Evolutionary conservation across 2,113 vertebrate genomes (phyloP).

Genomic region (Pampusana beccarii): DNA sequence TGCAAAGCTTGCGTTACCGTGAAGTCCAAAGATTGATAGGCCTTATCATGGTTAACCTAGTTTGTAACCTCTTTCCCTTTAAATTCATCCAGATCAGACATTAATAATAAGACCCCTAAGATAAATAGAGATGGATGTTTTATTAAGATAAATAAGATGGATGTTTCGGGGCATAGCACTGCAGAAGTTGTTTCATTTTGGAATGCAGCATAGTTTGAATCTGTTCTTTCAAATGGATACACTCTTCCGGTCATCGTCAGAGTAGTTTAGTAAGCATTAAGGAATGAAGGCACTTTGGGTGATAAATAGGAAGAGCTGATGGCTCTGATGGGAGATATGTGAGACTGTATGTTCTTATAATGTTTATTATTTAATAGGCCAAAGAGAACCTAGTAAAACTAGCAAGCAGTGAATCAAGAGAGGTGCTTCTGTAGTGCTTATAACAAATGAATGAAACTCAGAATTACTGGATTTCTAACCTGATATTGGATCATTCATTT

Average conservation of each 20-base stretch:
- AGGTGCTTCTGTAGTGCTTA: background rate
- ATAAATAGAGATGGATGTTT: constrained; percentile 51
- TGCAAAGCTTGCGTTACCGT: background rate
- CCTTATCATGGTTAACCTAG: constrained; percentile 55
- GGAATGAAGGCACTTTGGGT: background rate
- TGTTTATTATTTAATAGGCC: background rate
- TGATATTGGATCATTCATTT: background rate
- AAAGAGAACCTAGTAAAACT: background rate
- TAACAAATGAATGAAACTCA: background rate
- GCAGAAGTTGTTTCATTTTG: background rate
- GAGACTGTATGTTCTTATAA: background rate
- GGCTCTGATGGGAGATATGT: background rate
- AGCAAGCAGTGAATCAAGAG: background rate
- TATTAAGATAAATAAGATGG: constrained; percentile 63
- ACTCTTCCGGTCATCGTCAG: background rate
- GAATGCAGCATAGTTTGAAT: background rate
- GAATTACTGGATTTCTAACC: background rate
- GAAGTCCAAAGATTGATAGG: constrained; percentile 32
- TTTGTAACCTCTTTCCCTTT: constrained; percentile 52
- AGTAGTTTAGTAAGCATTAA: background rate
- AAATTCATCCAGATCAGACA: constrained; percentile 45
- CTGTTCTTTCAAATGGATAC: background rate
- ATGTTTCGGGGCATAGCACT: background rate
- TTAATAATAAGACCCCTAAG: constrained; percentile 47
- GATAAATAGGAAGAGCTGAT: background rate